Percentiles rank a stretch among this genome's conserved stretches.
phyloP scores from a whole-genome alignment of 2,797 vertebrate species.

The Esox lucius region DNA sequence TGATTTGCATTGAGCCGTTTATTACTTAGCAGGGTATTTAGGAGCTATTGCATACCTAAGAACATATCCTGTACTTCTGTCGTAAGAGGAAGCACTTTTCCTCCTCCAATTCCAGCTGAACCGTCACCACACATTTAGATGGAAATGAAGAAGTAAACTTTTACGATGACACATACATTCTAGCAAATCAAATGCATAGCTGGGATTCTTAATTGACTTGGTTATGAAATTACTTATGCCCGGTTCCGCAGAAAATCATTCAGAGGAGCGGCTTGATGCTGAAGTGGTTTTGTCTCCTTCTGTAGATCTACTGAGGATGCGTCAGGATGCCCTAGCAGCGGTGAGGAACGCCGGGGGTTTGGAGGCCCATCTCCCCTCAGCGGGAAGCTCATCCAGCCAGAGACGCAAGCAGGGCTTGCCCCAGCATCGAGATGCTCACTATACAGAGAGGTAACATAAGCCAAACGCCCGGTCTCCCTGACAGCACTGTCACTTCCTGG shows the following conservation, averaged over 20 bases:
- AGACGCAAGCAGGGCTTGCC: slow-evolving; percentile 92
- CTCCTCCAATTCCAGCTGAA: slow-evolving; percentile 14
- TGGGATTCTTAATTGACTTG: neutral
- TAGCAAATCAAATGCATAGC: neutral
- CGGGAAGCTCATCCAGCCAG: slow-evolving; percentile 85
- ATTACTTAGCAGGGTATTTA: slow-evolving; percentile 13
- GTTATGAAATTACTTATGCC: neutral
- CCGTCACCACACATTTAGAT: neutral
- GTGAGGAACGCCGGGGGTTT: slow-evolving; percentile 82
- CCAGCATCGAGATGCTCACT: slow-evolving; percentile 89
- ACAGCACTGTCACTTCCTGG: slow-evolving; percentile 13
- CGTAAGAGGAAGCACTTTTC: slow-evolving; percentile 9
- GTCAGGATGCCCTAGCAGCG: slow-evolving; percentile 85
- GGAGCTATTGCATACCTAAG: slow-evolving; percentile 11
- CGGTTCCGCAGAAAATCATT: neutral
- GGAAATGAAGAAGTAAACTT: neutral
- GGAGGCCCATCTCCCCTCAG: slow-evolving; percentile 88
- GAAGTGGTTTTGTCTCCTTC: neutral
- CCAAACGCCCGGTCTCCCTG: neutral
- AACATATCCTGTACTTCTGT: slow-evolving; percentile 12
- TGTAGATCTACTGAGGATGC: slow-evolving; percentile 86
- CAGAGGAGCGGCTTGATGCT: too few relatives aligned
- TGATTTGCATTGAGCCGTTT: too few relatives aligned
- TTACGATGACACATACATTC: slow-evolving; percentile 17
- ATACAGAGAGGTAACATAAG: slow-evolving; percentile 85